Base-by-base conservation (phyloP, 1,140 invertebrate genomes). In the Acyrthosiphon pisum region DNA sequence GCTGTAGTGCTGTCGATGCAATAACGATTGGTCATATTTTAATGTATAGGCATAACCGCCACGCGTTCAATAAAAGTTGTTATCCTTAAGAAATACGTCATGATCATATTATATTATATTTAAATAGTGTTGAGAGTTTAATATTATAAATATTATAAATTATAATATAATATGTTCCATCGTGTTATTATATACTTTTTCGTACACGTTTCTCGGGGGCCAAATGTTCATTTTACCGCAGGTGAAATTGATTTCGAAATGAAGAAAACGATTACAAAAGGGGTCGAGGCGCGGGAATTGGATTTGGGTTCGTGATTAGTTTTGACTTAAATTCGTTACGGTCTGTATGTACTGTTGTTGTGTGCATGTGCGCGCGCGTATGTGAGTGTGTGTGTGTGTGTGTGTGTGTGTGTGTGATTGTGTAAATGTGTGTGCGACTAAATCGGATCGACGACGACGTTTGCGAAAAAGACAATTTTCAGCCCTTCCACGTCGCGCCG, bases 281-380 rank as follows among this genome's bases (percentile, higher is more conserved):
- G 91, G 44, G 91, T 84, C n/a, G 76, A 37, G 53, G 11, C 35
- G 68, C 91, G 48, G 48, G 91, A 93, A 93, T 93, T 93, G 91
- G 35, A 84, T 93, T 93, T 48, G 48, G 81, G 91, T 90, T 56
- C 50, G 41, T 76, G 91, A 93, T 93, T 93, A 93, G 91, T 93
- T 93, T 93, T 93, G 76, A 84, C 68, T 93, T 93, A 93, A 93
- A 93, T 86, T 93, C 81, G 91, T 93, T 93, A 91, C 89, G 56
- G 89, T 37, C 2, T 23, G 20, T 41, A 41, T 44, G 11, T 46
- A 30, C 44, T 11, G 41, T 14, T 86, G 18, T 37, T 23, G 37
- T 37, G 81, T 41, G 35, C 8, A 46, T 8, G n/a, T n/a, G 30
- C 11, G 0, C 53, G 26, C 9, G 7, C 53, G n/a, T 89, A 4